Evolutionary conservation across 2,113 vertebrate species (phyloP).

Genomic region (Turdus rufiventris): DNA sequence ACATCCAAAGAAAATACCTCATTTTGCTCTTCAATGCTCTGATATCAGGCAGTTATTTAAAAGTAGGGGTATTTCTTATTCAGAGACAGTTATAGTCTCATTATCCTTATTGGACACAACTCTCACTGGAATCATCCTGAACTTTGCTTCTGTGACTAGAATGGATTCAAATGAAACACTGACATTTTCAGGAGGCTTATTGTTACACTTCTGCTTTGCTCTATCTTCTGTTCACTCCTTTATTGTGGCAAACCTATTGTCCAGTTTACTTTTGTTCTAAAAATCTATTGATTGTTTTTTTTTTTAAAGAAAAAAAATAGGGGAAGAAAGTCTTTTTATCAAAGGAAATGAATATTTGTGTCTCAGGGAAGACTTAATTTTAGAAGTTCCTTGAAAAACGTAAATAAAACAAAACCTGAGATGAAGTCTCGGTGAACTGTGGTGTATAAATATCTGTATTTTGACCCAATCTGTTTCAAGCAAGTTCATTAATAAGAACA

Average conservation of each 20-base stretch:
- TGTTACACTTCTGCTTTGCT: not conserved
- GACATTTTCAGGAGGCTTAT: not conserved
- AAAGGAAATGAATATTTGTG: not conserved
- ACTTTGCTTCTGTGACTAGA: not conserved
- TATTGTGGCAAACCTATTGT: not conserved
- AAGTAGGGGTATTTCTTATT: not conserved
- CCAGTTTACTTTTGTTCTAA: not conserved
- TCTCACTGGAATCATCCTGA: not conserved
- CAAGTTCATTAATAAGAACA: not conserved
- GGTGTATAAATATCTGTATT: not conserved
- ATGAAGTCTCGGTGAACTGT: not conserved
- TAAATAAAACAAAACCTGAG: slow-evolving; percentile 13
- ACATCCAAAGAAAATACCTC: not conserved
- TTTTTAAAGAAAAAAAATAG: not conserved
- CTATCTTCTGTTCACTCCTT: not conserved
- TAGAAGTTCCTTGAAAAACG: not conserved
- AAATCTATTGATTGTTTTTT: not conserved
- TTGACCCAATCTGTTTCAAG: slow-evolving; percentile 2
- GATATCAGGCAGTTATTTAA: not conserved
- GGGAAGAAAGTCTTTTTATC: not conserved
- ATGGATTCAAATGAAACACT: not conserved
- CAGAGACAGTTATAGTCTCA: not conserved
- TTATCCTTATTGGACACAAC: not conserved
- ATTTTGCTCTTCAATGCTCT: not conserved
- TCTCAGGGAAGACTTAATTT: not conserved